These are phyloP conservation scores for Emydura subglobosa DNA, from an alignment of 2,113 vertebrate species.

Conservation along the genomic window DNA sequence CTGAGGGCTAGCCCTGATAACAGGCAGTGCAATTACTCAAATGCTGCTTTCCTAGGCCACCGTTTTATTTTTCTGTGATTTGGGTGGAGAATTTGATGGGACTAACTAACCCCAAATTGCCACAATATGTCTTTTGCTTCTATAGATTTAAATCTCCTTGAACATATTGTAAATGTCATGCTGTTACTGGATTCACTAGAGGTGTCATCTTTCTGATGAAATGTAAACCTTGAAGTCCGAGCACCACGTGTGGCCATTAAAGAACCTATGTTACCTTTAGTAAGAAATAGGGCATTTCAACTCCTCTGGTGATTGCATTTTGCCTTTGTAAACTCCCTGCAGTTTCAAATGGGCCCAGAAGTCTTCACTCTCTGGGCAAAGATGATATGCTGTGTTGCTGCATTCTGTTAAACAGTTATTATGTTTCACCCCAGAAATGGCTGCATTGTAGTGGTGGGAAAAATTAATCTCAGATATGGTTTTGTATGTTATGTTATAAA, in stretches of 20 bases:
- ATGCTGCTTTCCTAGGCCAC: neutral
- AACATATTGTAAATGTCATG: neutral
- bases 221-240: neutral
- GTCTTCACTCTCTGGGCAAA: accelerated
- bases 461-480: neutral
- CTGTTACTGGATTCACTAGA: neutral
- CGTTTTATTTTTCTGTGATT: neutral
- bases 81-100: neutral
- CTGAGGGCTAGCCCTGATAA: neutral
- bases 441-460: neutral
- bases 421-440: neutral
- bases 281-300: neutral
- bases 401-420: neutral
- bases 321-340: too few relatives aligned
- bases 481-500: neutral
- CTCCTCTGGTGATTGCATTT: neutral
- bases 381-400: neutral
- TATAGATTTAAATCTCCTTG: neutral
- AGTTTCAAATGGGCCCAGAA: neutral
- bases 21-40: neutral
- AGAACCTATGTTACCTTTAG: neutral
- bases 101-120: neutral
- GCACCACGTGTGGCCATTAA: neutral
- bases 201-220: neutral
- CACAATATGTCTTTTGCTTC: neutral